Percentiles rank a stretch among this genome's conserved stretches.
Conservation (phyloP, 2,113 vertebrate genomes). For the Suncus etruscus region DNA sequence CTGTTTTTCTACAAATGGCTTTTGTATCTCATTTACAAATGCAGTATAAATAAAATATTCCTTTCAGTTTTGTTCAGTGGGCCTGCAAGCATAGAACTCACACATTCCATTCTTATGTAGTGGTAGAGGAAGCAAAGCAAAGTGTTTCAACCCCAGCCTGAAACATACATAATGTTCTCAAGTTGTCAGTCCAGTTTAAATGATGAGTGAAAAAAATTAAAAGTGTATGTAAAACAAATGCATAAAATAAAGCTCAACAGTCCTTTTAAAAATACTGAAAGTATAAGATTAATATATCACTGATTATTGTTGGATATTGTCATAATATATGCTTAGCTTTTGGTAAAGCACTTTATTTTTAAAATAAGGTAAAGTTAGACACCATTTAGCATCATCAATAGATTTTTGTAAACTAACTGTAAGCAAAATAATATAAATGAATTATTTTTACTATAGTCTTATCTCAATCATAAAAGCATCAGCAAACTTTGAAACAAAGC, state of each 20-base stretch:
- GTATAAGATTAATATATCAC: background rate
- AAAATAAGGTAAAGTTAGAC: background rate
- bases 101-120: background rate
- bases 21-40: background rate
- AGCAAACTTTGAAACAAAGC: background rate
- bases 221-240: background rate
- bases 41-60: background rate
- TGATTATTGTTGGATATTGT: too few species aligned
- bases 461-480: background rate
- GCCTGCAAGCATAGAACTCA: background rate
- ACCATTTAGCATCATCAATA: background rate
- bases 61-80: background rate
- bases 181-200: background rate
- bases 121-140: background rate
- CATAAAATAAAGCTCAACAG: background rate
- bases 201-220: constrained; percentile 3
- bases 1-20: too few species aligned
- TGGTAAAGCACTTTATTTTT: background rate
- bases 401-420: background rate
- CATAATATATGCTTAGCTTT: background rate
- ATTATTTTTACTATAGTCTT: background rate
- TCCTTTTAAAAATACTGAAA: background rate
- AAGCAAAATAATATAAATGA: background rate
- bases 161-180: background rate
- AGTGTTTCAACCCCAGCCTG: background rate